Conservation (phyloP, 2,888 invertebrate species). For the Noctua comes region DNA sequence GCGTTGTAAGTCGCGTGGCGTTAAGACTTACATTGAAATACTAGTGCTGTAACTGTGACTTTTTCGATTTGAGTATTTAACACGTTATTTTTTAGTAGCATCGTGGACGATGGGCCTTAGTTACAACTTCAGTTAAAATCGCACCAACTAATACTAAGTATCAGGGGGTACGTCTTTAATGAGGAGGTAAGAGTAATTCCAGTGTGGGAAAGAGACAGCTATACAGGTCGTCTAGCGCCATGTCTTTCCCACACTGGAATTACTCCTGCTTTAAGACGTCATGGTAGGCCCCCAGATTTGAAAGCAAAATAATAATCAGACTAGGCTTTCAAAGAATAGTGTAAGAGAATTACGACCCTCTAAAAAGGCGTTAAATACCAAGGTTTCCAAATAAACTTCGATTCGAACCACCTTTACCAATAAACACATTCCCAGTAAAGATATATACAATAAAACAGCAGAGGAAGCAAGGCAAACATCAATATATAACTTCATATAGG, state of each 20-base stretch:
- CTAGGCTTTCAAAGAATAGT: not conserved
- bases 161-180: too few relatives aligned
- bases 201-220: too few relatives aligned
- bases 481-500: conserved; percentile 12
- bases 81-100: not conserved
- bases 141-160: not conserved
- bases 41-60: not conserved
- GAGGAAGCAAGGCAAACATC: conserved; percentile 33
- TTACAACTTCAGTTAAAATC: not conserved
- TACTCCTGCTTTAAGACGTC: too few relatives aligned
- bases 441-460: conserved; percentile 21
- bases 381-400: conserved; percentile 30
- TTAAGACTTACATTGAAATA: not conserved
- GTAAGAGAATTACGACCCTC: not conserved
- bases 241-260: too few relatives aligned
- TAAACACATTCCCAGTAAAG: conserved; percentile 4
- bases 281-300: not conserved
- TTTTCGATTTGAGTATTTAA: not conserved
- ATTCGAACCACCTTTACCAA: not conserved
- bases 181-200: too few relatives aligned
- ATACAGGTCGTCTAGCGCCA: too few relatives aligned
- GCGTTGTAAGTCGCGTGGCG: not conserved
- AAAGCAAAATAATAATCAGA: not conserved
- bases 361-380: conserved; percentile 30
- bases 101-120: not conserved